Evolutionary conservation across 2,797 vertebrate species (phyloP).

Genomic region (Coccyzus lansbergi): DNA sequence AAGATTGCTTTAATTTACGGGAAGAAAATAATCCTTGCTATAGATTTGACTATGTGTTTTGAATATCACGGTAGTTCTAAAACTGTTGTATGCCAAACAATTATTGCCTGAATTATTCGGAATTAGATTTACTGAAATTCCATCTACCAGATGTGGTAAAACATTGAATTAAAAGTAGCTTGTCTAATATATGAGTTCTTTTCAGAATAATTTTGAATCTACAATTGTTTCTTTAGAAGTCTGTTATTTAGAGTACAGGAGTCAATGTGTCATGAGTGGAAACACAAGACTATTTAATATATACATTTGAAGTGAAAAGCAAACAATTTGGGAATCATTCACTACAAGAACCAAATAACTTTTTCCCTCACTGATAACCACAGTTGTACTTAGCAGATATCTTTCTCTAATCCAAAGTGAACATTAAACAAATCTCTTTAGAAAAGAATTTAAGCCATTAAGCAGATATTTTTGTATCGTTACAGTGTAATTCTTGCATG

Average conservation of each 20-base stretch:
- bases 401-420: not conserved
- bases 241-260: not conserved
- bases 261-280: not conserved
- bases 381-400: not conserved
- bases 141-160: not conserved
- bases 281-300: not conserved
- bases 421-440: not conserved
- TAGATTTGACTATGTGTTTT: not conserved
- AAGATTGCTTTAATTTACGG: not conserved
- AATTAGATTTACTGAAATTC: constrained; percentile 10
- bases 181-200: constrained; percentile 48
- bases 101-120: not conserved
- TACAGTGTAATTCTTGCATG: not conserved
- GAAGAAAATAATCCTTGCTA: not conserved
- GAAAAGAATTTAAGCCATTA: not conserved
- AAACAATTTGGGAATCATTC: constrained; percentile 45
- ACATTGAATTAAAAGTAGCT: constrained; percentile 29
- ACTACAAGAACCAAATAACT: constrained; percentile 22
- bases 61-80: not conserved
- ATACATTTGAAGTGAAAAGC: constrained; percentile 25
- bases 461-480: not conserved
- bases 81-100: not conserved
- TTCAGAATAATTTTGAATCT: constrained; percentile 42
- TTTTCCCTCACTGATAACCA: not conserved
- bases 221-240: not conserved